Base-by-base conservation (phyloP, 2,888 invertebrate genomes). In the Chloroclysta siterata region DNA sequence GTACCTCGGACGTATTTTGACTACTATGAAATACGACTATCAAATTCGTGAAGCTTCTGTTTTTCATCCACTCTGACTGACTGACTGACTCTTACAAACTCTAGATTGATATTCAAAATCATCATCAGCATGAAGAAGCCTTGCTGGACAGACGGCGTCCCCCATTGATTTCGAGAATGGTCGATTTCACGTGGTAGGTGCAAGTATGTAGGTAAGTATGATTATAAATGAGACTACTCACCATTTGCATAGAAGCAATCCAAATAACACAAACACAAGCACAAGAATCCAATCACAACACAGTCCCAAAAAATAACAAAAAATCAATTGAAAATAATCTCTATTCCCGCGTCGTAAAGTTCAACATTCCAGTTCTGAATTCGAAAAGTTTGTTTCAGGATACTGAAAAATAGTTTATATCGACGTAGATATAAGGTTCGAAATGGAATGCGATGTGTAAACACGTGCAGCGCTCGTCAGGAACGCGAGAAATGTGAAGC, bases 191-290 rank as follows among this genome's bases (percentile, higher is more conserved):
- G 33, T 33, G 1, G 1, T 33, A 7, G 8, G 1, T 33, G 7
- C 5, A 33, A 33, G 5, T 5, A 33, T 6, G 7, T 10, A 2
- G 11, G 33, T 33, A 33, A 5, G 4, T 33, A 7, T 6, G 7
- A 33, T 33, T 33, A 5, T 8, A 33, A 33, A 33, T 0, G 6
- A 33, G 33, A 33, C 33, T 8, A 69, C 71, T 68, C 42, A 71
- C 71, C 69, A 51, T 22, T 60, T 60, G 60, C 46, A 54, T 48
- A 50, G 48, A 65, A 61, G 52, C 57, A 69, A 71, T 71, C 71
- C 71, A 69, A 62, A 54, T 50, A 61, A 65, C 53, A 47, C 53
- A 67, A 54, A 65, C 69, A 71, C 69, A 63, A 59, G 41, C 60
- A 61, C 48, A 61, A 67, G 42, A 53, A 61, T 65, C 51, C 56